Conservation (phyloP, 2,113 vertebrate species). For the Trematocara marginatum region DNA sequence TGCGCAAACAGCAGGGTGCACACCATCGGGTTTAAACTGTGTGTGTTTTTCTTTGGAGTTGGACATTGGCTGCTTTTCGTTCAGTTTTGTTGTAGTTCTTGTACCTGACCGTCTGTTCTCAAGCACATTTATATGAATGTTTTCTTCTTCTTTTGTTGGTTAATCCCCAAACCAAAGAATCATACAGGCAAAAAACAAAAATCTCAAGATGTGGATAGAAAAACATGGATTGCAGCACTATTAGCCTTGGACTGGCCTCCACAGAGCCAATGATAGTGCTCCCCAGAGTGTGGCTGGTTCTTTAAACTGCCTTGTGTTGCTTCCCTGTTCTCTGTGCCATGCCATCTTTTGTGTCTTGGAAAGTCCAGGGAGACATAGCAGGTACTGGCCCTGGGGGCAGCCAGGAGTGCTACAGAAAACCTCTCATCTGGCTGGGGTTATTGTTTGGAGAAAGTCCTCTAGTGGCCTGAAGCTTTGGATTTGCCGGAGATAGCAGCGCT, state of each 20-base stretch:
- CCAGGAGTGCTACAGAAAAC: not conserved
- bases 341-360: not conserved
- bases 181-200: not conserved
- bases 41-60: not conserved
- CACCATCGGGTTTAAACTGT: not conserved
- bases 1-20: not conserved
- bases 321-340: not conserved
- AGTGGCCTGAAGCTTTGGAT: not conserved
- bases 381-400: not conserved
- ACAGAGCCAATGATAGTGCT: not conserved
- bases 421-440: not conserved
- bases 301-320: not conserved
- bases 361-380: not conserved
- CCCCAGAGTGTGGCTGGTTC: not conserved
- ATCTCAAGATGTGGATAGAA: not conserved
- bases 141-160: not conserved
- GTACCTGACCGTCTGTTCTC: not conserved
- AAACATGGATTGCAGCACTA: not conserved
- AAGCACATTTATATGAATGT: not conserved
- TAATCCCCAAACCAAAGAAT: not conserved
- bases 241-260: not conserved
- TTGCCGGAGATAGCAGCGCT: not conserved
- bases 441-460: not conserved
- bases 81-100: not conserved
- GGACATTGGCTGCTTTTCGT: not conserved